phyloP scores from a whole-genome alignment of 1,140 invertebrate species.

The Dendrolimus punctatus region DNA sequence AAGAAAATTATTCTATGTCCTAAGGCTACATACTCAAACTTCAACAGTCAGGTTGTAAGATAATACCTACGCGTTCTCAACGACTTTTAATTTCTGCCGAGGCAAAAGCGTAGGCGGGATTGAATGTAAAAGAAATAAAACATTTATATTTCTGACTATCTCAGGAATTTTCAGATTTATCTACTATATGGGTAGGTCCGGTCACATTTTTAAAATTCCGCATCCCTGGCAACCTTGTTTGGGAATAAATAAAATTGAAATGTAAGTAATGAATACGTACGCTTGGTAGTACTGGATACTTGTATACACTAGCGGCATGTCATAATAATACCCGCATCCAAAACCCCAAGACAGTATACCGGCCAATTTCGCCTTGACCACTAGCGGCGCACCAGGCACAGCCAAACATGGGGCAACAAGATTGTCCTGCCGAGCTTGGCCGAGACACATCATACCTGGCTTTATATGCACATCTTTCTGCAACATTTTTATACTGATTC shows the following conservation, averaged over 20 bases:
- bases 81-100: too few relatives aligned
- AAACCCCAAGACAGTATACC: slow-evolving; percentile 51
- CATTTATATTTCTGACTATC: too few relatives aligned
- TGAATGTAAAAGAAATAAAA: too few relatives aligned
- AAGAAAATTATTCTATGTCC: too few relatives aligned
- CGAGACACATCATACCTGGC: slow-evolving; percentile 42
- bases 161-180: too few relatives aligned
- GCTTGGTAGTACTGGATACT: slow-evolving; percentile 20
- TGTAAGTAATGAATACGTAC: slow-evolving; percentile 24
- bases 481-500: not conserved
- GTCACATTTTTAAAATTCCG: too few relatives aligned
- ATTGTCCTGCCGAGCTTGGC: slow-evolving; percentile 27
- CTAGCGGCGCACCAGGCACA: slow-evolving; percentile 47
- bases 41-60: too few relatives aligned
- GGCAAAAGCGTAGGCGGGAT: too few relatives aligned
- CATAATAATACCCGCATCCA: slow-evolving; percentile 43
- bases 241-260: not conserved
- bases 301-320: slow-evolving; percentile 48
- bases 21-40: too few relatives aligned
- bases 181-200: too few relatives aligned
- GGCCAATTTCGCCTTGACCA: slow-evolving; percentile 24
- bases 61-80: too few relatives aligned
- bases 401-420: slow-evolving; percentile 33
- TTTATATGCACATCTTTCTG: slow-evolving; percentile 24
- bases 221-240: not conserved